Percentiles rank a stretch among this genome's conserved stretches.
phyloP scores from a whole-genome alignment of 1,140 invertebrate genomes.

The Musca vetustissima region DNA sequence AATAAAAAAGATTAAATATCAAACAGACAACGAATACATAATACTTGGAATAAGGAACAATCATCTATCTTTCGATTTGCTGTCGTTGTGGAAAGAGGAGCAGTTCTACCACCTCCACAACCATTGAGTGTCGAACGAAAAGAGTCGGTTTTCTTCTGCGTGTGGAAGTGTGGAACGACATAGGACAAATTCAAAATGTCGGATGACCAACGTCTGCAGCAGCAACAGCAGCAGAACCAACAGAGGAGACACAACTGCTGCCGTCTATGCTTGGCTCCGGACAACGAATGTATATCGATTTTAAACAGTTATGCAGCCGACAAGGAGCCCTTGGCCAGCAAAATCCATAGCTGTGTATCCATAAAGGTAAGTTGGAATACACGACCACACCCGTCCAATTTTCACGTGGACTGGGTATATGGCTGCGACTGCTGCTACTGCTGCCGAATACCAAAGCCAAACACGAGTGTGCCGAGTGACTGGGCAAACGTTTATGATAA shows the following conservation, averaged over 20 bases:
- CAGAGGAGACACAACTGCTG: slow-evolving; percentile 49
- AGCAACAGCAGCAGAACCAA: not conserved
- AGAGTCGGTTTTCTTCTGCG: not conserved
- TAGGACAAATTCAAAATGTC: slow-evolving; percentile 25
- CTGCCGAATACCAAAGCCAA: not conserved
- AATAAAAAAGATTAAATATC: not conserved
- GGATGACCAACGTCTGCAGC: slow-evolving; percentile 8
- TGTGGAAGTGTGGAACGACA: slow-evolving; percentile 2
- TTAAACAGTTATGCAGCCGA: slow-evolving; percentile 55
- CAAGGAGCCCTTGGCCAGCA: slow-evolving; percentile 52
- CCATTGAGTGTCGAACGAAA: not conserved
- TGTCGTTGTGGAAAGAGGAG: no score
- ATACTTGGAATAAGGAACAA: slow-evolving; percentile 1
- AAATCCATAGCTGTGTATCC: slow-evolving; percentile 54
- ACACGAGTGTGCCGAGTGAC: slow-evolving; percentile 1
- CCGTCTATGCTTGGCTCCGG: slow-evolving; percentile 52
- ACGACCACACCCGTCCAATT: slow-evolving; percentile 23
- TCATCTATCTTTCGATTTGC: not conserved
- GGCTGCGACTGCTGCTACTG: not conserved
- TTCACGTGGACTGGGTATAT: slow-evolving; percentile 1
- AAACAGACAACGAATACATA: not conserved
- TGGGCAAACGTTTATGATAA: slow-evolving; percentile 5
- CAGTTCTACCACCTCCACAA: not conserved
- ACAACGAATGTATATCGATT: slow-evolving; percentile 54
- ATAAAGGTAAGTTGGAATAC: slow-evolving; percentile 51